Evolutionary conservation across 1,140 invertebrate genomes (phyloP).

Genomic region (Drosophila tropicalis): DNA sequence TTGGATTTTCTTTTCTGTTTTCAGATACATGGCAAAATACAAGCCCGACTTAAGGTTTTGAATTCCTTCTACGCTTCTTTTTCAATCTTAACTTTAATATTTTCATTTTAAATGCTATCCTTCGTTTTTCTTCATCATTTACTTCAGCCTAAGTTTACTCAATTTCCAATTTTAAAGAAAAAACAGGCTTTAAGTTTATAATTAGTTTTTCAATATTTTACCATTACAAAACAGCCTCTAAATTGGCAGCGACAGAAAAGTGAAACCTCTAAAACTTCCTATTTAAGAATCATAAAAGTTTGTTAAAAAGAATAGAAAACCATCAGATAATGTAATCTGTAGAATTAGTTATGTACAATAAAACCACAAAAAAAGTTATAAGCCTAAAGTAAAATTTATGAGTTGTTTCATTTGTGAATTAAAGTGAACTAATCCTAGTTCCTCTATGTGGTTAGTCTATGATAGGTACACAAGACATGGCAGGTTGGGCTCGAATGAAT

Average conservation of each 20-base stretch:
- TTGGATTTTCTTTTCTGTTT: slow-evolving; percentile 81
- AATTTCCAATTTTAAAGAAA: not conserved
- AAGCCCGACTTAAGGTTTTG: slow-evolving; percentile 96
- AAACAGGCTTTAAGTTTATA: not conserved
- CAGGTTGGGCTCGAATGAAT: too few relatives aligned
- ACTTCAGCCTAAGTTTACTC: not conserved
- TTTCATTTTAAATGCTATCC: slow-evolving; percentile 3
- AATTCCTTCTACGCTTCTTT: slow-evolving; percentile 49
- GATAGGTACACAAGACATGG: too few relatives aligned
- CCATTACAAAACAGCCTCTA: not conserved
- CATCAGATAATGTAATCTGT: slow-evolving; percentile 7
- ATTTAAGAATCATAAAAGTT: slow-evolving; percentile 9
- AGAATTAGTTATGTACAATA: slow-evolving; percentile 13
- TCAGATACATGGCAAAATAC: slow-evolving; percentile 94
- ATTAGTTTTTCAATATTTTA: not conserved
- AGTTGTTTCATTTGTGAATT: too few relatives aligned
- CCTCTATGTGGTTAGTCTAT: too few relatives aligned
- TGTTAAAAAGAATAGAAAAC: slow-evolving; percentile 7
- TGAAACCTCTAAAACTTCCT: not conserved
- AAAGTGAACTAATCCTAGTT: too few relatives aligned
- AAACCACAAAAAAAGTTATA: slow-evolving; percentile 6
- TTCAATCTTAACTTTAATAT: not conserved
- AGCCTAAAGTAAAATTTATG: not conserved
- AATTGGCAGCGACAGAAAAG: not conserved
- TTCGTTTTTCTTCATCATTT: not conserved